A percentile compares a stretch with the other conserved stretches of the same genome.
These are phyloP conservation scores for Napeogenes inachia DNA, from an alignment of 2,888 invertebrate species.

Conservation along the genomic window DNA sequence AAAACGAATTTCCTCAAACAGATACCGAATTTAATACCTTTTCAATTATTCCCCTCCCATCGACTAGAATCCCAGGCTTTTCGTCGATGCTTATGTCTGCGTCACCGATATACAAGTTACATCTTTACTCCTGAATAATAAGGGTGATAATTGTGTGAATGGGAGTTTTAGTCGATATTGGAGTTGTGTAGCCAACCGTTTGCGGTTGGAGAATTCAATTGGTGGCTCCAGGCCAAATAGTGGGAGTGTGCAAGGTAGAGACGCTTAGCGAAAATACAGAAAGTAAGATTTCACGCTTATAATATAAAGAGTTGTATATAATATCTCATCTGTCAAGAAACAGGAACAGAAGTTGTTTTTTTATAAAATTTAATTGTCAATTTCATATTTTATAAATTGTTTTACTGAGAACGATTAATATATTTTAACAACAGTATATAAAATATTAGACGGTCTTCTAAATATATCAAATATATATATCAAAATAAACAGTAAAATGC, in stretches of 20 bases:
- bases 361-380: too few species aligned
- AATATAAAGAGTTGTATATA: too few species aligned
- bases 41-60: slow-evolving; percentile 27
- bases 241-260: slow-evolving; percentile 9
- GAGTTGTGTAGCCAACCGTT: slow-evolving; percentile 11
- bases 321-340: too few species aligned
- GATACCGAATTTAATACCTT: slow-evolving; percentile 27
- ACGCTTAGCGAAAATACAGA: slow-evolving; percentile 4
- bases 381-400: too few species aligned
- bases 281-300: not conserved
- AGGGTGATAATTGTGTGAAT: slow-evolving; percentile 1
- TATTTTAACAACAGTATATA: too few species aligned
- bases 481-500: too few species aligned
- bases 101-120: not conserved
- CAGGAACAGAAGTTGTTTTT: too few species aligned
- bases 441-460: too few species aligned
- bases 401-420: too few species aligned
- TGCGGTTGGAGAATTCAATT: slow-evolving; percentile 32
- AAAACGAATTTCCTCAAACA: slow-evolving; percentile 17
- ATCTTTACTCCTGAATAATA: not conserved
- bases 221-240: slow-evolving; percentile 12
- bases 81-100: not conserved
- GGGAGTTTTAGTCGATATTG: not conserved
- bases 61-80: slow-evolving; percentile 4
- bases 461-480: too few species aligned